Evolutionary conservation across 2,888 invertebrate species (phyloP), one percentile per base, ranked within the genome.

Genomic region (Asteroscopus sphinx): DNA sequence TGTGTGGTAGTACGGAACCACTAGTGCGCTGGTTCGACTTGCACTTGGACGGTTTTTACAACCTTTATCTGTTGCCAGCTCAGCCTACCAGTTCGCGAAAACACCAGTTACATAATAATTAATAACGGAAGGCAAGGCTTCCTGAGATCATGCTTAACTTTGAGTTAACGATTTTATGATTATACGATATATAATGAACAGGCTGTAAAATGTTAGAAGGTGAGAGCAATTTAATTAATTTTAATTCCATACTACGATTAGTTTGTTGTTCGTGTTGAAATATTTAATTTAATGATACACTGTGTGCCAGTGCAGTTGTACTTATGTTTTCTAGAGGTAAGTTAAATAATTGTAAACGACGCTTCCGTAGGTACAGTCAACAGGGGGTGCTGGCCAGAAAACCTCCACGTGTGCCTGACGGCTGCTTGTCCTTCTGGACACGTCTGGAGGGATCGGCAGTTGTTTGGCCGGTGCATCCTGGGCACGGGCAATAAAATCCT

Each of bases 41-140:
- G n/a, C n/a, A n/a, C n/a, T n/a, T n/a, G n/a, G n/a, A n/a, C n/a
- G n/a, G n/a, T n/a, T n/a, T n/a, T n/a, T n/a, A n/a, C n/a, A n/a
- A n/a, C n/a, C n/a, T n/a, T 48, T 33, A 49, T 40, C 33, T 58
- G 35, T 41, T 45, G 58, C 59, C 33, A 46, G 13, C 21, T 8
- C 21, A 3, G 8, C 9, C 1, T 21, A 7, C 1, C 6, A 7
- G 39, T 44, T 47, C 37, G 49, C 48, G n/a, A n/a, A 42, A 49
- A 37, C 33, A n/a, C n/a, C n/a, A n/a, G 15, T 48, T 48, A 13
- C 15, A n/a, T 32, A 9, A n/a, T 36, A 28, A 25, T 41, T 46
- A 59, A 49, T 37, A 12, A 33, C 54, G 65, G 61, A 51, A 61
- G 49, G 35, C 61, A 3, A 42, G 9, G 26, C 46, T 65, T 60